phyloP scores from a whole-genome alignment of 1,140 invertebrate genomes.

The Halictus rubicundus region DNA sequence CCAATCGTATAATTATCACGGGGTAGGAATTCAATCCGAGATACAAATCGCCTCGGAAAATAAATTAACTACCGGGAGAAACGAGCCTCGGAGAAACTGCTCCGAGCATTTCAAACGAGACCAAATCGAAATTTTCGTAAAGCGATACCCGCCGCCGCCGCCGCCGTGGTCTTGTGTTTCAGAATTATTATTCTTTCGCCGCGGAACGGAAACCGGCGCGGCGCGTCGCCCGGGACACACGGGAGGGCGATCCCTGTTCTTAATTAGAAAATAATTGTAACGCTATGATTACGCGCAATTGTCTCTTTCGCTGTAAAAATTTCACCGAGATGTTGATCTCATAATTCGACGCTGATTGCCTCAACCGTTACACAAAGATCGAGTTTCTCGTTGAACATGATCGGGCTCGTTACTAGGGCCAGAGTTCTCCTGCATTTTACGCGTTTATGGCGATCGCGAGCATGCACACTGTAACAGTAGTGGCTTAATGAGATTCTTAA shows the following conservation, averaged over 20 bases:
- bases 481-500: no score
- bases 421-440: no score
- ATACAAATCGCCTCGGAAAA: conserved; percentile 34
- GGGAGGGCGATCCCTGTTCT: no score
- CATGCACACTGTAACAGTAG: no score
- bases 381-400: neutral
- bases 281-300: neutral
- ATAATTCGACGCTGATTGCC: neutral
- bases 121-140: conserved; percentile 32
- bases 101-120: conserved; percentile 23
- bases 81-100: conserved; percentile 32
- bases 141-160: conserved; percentile 9
- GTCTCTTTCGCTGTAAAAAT: neutral
- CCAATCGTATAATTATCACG: conserved; percentile 36
- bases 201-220: no score
- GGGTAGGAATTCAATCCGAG: conserved; percentile 42
- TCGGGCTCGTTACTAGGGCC: conserved; percentile 6
- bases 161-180: conserved; percentile 14
- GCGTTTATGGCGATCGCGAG: no score
- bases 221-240: neutral
- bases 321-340: neutral
- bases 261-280: neutral
- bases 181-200: neutral
- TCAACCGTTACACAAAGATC: conserved; percentile 14
- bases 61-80: conserved; percentile 30